Evolutionary conservation across 2,888 invertebrate species (phyloP), one percentile per base, ranked within the genome.

Genomic region (Agelastica alni): DNA sequence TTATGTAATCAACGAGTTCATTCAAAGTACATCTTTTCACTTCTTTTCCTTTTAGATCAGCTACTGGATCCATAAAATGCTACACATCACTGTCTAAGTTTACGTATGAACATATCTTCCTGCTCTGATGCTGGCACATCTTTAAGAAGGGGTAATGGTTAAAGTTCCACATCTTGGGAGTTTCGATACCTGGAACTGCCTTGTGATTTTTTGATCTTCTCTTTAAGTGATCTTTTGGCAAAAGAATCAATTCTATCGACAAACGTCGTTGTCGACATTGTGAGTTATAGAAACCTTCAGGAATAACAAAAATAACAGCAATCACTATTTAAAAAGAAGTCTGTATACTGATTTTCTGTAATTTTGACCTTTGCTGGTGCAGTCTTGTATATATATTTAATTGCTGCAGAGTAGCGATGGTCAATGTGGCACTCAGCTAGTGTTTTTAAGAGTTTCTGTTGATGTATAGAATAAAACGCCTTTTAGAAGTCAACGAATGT

Each of bases 201-300:
- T 82, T 98, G 97, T 77, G 96, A 96, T 82, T 95, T 93, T 84
- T 95, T 96, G 76, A 94, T 93, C 82, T 98, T 96, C 85, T 97
- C 95, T 84, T 96, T 95, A 74, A 96, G 81, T 74, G 97, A 96
- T 79, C 96, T 88, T 85, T 97, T 98, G 72, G 94, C 93, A 82
- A 98, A 98, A 75, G 98, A 98, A 85, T 98, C 98, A 84, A 98
- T 97, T 81, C 96, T 92, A 86, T 98, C 97, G 82, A 96, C 96
- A 85, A 96, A 93, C 79, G 92, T 87, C 79, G 92, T 47, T 83
- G 87, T 88, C 82, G 91, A 87, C 87, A 85, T 85, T 77, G 80
- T 81, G 79, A 60, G 78, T 78, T 77, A 79, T 77, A 59, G 60
- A 62, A 60, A 59, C 56, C 52, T 60, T 53, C 57, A 47, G 52